Base-by-base conservation (phyloP, 1,140 invertebrate genomes). In the Brachionus plicatilis region DNA sequence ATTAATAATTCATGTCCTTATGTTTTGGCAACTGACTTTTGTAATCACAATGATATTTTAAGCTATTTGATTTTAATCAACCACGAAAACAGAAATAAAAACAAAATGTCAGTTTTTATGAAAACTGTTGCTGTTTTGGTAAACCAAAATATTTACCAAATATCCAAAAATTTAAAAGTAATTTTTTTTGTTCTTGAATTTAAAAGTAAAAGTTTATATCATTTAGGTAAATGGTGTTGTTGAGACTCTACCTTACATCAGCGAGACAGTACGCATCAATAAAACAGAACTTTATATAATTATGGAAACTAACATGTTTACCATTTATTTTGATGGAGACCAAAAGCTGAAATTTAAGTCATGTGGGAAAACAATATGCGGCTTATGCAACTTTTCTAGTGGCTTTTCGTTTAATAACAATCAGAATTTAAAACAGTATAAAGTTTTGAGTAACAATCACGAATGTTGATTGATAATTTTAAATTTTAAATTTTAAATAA, bases 11-110 rank as follows among this genome's bases (percentile, higher is more conserved):
- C 56, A 6, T 80, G 76, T 65, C 50, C 50, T 56, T 80, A 80
- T 53, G 41, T 80, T 29, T 80, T 80, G 45, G 43, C 76, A 29
- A 80, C 76, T 11, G 76, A 80, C 29, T 65, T 37, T n/a, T 80
- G 76, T 65, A 7, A 6, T 5, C 4, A 11, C 9, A 56, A 24
- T n/a, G 45, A 80, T 17, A 11, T 11, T 14, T 56, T 65, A 53
- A 37, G 43, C 14, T 80, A 80, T 53, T 29, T 80, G n/a, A 11
- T 80, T 41, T 12, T 33, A 53, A 50, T 65, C 47, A 50, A 80
- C 33, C 76, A 80, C 20, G 47, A 80, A 27, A 50, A 56, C 20
- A 33, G 47, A n/a, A 53, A 56, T 56, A 41, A 33, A 56, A 53
- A 53, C 14, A 9, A 80, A 11, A 56, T 17, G n/a, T 14, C 56